Evolutionary conservation across 2,888 invertebrate species (phyloP).

Genomic region (Sepioteuthis lessoniana): DNA sequence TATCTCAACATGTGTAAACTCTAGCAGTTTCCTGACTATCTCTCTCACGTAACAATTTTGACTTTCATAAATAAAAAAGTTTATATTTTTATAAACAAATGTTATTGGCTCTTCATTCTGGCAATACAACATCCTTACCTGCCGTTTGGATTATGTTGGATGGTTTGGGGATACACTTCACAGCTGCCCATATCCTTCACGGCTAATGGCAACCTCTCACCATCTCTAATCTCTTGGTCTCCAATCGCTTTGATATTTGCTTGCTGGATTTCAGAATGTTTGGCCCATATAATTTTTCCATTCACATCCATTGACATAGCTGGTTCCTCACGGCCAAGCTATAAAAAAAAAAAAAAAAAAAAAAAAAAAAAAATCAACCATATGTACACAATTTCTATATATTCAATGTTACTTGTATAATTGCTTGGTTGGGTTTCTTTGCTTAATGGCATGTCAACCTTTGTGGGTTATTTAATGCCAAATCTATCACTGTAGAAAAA

Average conservation of each 20-base stretch:
- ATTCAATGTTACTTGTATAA: background rate
- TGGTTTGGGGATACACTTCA: conserved; percentile 98
- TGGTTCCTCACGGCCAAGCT: conserved; percentile 96
- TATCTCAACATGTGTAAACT: no score
- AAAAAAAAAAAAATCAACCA: conserved; percentile 15
- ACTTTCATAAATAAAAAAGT: no score
- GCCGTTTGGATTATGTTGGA: conserved; percentile 98
- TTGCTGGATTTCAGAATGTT: conserved; percentile 98
- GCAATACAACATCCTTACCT: conserved; percentile 77
- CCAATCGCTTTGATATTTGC: conserved; percentile 87
- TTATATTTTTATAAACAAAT: no score
- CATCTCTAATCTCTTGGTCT: conserved; percentile 84
- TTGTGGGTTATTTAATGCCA: no score
- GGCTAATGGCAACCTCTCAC: conserved; percentile 92
- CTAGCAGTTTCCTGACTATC: no score
- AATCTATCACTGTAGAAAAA: no score
- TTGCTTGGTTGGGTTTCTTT: no score
- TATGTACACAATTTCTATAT: background rate
- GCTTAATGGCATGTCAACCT: no score
- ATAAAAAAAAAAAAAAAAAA: conserved; percentile 2
- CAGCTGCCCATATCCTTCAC: conserved; percentile 99
- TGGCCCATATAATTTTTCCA: conserved; percentile 99
- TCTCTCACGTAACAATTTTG: background rate
- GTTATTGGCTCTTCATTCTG: background rate
- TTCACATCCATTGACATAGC: conserved; percentile 99